Conservation (phyloP, 1,140 invertebrate species). For the Tetraneura akinire region DNA sequence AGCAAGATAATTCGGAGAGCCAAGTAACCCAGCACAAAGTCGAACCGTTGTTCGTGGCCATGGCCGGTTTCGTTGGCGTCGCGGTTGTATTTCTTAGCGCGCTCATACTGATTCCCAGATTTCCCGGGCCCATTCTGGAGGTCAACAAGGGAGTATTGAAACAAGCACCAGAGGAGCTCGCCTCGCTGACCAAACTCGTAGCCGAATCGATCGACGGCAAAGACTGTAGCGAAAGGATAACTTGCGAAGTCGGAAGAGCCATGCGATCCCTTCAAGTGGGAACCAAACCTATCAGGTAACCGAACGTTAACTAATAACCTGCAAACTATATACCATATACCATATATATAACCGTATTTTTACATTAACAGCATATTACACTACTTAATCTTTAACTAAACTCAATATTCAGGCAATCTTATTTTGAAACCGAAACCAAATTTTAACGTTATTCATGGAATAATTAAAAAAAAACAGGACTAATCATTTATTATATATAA, state of each 20-base stretch:
- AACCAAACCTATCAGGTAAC: constrained; percentile 55
- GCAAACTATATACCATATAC: no score
- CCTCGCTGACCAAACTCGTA: constrained; percentile 54
- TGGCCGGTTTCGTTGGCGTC: constrained; percentile 61
- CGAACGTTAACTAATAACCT: no score
- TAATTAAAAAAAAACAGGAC: no score
- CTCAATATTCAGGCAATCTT: no score
- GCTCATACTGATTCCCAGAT: constrained; percentile 60
- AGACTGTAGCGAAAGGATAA: constrained; percentile 56
- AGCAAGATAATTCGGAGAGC: background rate
- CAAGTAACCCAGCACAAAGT: constrained; percentile 55
- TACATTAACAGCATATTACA: no score
- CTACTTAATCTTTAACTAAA: no score
- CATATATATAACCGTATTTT: no score
- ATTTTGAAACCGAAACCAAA: no score
- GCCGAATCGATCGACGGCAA: constrained; percentile 56
- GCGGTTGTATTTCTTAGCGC: constrained; percentile 60
- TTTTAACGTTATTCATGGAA: no score
- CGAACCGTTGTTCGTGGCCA: constrained; percentile 61
- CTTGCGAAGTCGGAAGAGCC: constrained; percentile 56
- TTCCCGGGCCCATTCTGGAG: constrained; percentile 48
- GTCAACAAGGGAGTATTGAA: constrained; percentile 46
- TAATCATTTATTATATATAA: no score
- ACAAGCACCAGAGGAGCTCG: constrained; percentile 54
- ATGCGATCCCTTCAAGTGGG: constrained; percentile 54